Conservation (phyloP, 2,888 invertebrate genomes). For the Tetranychus piercei region DNA sequence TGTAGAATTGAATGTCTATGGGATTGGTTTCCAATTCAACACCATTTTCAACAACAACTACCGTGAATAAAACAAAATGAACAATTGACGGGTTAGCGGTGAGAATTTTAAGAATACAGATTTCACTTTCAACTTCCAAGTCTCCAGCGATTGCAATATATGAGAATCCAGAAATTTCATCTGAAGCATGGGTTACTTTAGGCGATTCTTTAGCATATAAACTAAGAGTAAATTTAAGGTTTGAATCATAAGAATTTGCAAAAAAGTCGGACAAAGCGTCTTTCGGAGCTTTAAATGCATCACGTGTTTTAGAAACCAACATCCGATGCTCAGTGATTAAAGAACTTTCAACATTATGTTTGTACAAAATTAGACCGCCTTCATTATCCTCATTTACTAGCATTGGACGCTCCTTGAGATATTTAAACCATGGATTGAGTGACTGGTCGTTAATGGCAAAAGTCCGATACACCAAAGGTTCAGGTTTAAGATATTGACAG, state of each 20-base stretch:
- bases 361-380: constrained; percentile 48
- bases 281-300: constrained; percentile 40
- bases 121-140: neutral
- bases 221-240: neutral
- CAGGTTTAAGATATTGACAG: constrained; percentile 70
- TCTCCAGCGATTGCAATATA: neutral
- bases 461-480: constrained; percentile 48
- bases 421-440: constrained; percentile 47
- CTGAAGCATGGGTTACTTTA: neutral
- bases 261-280: neutral
- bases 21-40: neutral
- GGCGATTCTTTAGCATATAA: neutral
- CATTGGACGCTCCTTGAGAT: constrained; percentile 53
- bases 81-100: neutral
- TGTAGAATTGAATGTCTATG: constrained; percentile 31
- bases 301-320: constrained; percentile 46
- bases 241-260: neutral
- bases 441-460: constrained; percentile 38
- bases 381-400: constrained; percentile 38
- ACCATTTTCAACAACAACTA: neutral
- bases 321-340: constrained; percentile 59
- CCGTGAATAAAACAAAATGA: neutral
- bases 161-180: neutral
- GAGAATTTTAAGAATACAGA: neutral
- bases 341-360: constrained; percentile 54